Base-by-base conservation (phyloP, 1,140 invertebrate genomes). In the Zophobas morio region DNA sequence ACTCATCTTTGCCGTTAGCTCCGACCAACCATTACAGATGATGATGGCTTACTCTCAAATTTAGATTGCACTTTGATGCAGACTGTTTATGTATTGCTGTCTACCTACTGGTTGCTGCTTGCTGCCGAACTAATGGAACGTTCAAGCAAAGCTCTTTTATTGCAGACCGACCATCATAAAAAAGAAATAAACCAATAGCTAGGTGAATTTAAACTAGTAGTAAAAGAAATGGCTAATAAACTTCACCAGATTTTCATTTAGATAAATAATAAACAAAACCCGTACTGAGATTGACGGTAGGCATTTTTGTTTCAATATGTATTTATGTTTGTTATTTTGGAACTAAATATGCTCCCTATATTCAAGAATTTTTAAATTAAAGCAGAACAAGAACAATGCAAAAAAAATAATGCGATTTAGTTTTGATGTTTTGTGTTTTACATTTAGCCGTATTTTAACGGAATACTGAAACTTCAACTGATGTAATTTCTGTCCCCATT, bases 31-130 rank as follows among this genome's bases (percentile, higher is more conserved):
- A 39, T 71, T 71, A 72, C 46, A 51, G 51, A 72, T 75, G 75
- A 54, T 70, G 60, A 66, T 76, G 60, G 42, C 32, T 57, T 47
- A 57, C 36, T 72, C 71, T 32, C 46, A 57, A 54, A 53, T 73
- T 73, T 73, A 37, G 71, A 73, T 57, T 73, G 71, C 71, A 73
- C 71, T 73, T 39, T 56, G 39, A 20, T 73, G 49, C 47, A 73
- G 49, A 42, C 34, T 54, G 42, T 51, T 36, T 46, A 2, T 63
- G 36, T 63, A 66, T 42, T 39, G 39, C 1, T 32, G n/a, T 32
- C 8, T 40, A 66, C n/a, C 56, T 54, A 54, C 49, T 51, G 33
- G 33, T 34, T 53, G 51, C 20, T 20, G 20, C 37, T 33, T 6
- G 33, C 34, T 37, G 6, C 34, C 34, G 39, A 54, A 54, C 70